Conservation (phyloP, 2,797 vertebrate species). For the Myotis pilosus region DNA sequence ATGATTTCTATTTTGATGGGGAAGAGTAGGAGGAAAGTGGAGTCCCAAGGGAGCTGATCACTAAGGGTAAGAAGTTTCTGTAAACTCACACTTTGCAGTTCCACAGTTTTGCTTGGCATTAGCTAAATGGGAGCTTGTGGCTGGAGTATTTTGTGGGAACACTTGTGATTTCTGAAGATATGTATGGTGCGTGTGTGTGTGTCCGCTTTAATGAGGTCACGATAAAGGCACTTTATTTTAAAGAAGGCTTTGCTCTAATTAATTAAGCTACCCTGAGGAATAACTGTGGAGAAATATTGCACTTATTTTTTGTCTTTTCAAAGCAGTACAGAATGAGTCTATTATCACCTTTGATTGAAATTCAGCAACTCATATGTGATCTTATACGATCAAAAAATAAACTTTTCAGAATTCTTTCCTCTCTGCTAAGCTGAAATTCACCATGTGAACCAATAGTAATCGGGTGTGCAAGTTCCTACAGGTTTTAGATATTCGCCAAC, state of each 20-base stretch:
- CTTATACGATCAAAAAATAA: not conserved
- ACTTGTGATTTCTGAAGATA: not conserved
- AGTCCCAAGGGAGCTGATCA: not conserved
- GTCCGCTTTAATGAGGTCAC: not conserved
- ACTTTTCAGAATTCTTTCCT: not conserved
- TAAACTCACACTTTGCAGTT: not conserved
- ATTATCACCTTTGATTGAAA: not conserved
- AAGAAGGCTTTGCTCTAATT: not conserved
- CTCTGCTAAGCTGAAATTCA: not conserved
- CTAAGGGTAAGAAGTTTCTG: not conserved
- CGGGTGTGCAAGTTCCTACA: not conserved
- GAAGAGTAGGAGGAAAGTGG: not conserved
- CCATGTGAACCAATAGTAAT: not conserved
- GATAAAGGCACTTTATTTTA: not conserved
- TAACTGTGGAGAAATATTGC: not conserved
- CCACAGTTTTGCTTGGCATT: not conserved
- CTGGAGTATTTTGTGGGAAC: not conserved
- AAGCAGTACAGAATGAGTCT: not conserved
- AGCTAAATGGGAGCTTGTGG: not conserved
- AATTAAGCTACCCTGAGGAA: not conserved
- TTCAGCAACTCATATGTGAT: not conserved
- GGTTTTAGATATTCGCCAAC: not conserved
- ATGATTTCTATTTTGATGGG: not conserved
- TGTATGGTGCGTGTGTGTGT: not conserved
- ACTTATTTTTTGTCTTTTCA: conserved; percentile 2